Percentiles rank a stretch among this genome's conserved stretches.
These are phyloP conservation scores for Maconellicoccus hirsutus DNA, from an alignment of 1,140 invertebrate genomes.

Conservation along the genomic window DNA sequence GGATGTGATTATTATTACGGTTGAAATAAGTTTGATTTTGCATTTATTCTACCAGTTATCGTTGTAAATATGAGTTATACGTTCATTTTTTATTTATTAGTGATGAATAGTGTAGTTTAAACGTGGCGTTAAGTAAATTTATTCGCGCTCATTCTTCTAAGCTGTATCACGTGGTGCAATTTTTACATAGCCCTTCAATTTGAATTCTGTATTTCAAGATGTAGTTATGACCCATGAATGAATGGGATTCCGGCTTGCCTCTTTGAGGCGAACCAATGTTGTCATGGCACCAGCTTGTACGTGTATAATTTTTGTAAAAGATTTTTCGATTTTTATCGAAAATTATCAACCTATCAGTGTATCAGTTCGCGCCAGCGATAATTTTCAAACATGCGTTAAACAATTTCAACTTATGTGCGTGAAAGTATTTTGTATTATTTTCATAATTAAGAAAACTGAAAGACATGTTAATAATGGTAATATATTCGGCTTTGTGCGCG, in stretches of 20 bases:
- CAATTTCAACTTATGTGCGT: slow-evolving; percentile 18
- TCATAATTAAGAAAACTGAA: slow-evolving; percentile 12
- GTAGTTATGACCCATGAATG: slow-evolving; percentile 15
- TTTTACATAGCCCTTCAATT: background rate
- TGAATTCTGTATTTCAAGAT: background rate
- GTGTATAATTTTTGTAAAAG: slow-evolving; percentile 14
- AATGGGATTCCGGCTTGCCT: slow-evolving; percentile 21
- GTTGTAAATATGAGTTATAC: background rate
- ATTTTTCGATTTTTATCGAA: slow-evolving; percentile 15
- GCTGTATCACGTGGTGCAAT: slow-evolving; percentile 2
- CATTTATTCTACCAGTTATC: background rate
- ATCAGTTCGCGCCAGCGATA: background rate
- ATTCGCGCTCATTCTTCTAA: background rate
- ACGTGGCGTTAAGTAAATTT: background rate
- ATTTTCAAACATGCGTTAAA: slow-evolving; percentile 18
- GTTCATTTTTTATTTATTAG: background rate
- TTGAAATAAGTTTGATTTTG: background rate
- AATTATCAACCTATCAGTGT: slow-evolving; percentile 6
- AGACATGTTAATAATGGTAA: slow-evolving; percentile 15
- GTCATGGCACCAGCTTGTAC: slow-evolving; percentile 20
- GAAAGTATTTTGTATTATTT: slow-evolving; percentile 17
- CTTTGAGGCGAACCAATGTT: slow-evolving; percentile 18
- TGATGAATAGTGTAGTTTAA: background rate
- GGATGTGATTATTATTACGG: slow-evolving; percentile 8
- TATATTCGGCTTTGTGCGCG: slow-evolving; percentile 13